These are phyloP conservation scores for Pomacea canaliculata DNA, from an alignment of 2,888 invertebrate species.

Conservation along the genomic window DNA sequence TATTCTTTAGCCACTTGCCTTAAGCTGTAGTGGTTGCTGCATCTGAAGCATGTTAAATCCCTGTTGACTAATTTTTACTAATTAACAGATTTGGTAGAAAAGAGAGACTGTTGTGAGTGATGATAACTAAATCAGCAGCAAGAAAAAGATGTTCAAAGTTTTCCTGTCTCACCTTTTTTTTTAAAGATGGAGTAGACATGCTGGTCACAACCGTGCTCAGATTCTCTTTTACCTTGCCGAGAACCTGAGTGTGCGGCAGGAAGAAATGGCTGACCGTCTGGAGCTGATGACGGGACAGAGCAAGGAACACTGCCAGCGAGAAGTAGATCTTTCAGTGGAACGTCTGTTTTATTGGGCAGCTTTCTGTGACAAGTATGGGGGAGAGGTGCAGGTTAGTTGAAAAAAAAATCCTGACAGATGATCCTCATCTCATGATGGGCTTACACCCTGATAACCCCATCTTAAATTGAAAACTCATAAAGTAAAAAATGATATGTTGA, in stretches of 20 bases:
- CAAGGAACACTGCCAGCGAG: conserved; percentile 48
- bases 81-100: no score
- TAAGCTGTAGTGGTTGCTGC: no score
- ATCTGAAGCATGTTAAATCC: no score
- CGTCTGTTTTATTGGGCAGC: conserved; percentile 71
- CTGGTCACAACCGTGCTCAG: conserved; percentile 70
- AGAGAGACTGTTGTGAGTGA: no score
- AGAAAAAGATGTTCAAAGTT: no score
- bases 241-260: conserved; percentile 66
- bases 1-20: no score
- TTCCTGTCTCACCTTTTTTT: conserved; percentile 3
- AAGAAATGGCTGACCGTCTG: conserved; percentile 64
- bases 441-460: no score
- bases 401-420: background rate
- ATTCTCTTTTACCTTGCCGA: conserved; percentile 71
- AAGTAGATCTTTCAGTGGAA: conserved; percentile 66
- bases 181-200: conserved; percentile 67
- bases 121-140: no score
- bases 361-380: conserved; percentile 70
- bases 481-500: no score
- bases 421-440: no score
- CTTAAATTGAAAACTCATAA: no score
- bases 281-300: conserved; percentile 58
- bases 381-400: conserved; percentile 65
- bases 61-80: no score